Conservation (phyloP, 2,113 vertebrate species). For the Mustela nigripes region DNA sequence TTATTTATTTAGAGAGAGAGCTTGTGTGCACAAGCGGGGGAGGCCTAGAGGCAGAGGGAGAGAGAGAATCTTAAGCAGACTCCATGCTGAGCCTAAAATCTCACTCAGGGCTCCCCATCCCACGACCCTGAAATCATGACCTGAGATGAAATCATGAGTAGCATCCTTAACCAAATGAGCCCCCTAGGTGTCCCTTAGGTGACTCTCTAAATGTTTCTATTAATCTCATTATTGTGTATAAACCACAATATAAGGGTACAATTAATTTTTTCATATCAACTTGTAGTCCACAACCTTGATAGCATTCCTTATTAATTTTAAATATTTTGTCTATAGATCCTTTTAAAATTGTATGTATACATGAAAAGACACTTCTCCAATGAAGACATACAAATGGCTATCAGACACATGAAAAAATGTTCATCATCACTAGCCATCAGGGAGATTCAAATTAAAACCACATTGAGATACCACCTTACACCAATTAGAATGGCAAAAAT, state of each 20-base stretch:
- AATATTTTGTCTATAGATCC: neutral
- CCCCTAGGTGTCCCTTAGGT: neutral
- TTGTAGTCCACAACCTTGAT: neutral
- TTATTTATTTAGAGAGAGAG: neutral
- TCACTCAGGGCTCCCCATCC: neutral
- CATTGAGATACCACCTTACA: no score
- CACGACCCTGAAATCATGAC: neutral
- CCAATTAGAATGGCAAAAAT: no score
- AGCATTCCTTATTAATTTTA: neutral
- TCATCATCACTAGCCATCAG: no score
- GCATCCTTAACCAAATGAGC: neutral
- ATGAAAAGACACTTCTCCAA: no score
- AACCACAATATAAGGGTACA: neutral
- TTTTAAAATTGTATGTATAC: neutral
- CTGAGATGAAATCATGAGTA: neutral
- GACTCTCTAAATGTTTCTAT: neutral
- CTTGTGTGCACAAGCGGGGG: accelerated
- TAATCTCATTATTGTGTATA: conserved; percentile 8
- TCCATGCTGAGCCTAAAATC: neutral
- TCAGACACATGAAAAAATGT: no score
- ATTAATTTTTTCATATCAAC: neutral
- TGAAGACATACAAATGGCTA: no score
- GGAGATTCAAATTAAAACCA: no score
- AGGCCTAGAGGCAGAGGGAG: neutral
- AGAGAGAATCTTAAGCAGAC: neutral